Conservation (phyloP, 2,888 invertebrate species). For the Antheraea yamamai region DNA sequence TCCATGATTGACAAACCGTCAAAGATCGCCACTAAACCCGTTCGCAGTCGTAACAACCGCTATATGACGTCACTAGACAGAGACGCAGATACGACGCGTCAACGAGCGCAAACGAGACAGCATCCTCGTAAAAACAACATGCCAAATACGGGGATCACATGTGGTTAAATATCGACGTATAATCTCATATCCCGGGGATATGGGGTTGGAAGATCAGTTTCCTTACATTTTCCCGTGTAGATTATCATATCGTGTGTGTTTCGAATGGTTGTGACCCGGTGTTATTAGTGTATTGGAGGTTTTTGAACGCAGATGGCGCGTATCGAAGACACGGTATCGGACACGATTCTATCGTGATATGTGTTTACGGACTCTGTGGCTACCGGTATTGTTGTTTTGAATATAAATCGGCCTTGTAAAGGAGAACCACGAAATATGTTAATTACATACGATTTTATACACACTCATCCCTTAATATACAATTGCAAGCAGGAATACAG, state of each 20-base stretch:
- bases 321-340: background rate
- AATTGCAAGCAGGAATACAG: too few species aligned
- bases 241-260: background rate
- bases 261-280: background rate
- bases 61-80: conserved; percentile 63
- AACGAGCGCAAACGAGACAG: conserved; percentile 42
- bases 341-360: background rate
- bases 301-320: conserved; percentile 5
- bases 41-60: conserved; percentile 12
- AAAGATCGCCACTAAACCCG: conserved; percentile 3
- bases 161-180: conserved; percentile 73
- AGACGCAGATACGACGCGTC: conserved; percentile 40
- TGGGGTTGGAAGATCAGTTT: conserved; percentile 39
- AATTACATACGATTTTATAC: too few species aligned
- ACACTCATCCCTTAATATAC: too few species aligned
- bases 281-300: background rate
- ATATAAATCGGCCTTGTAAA: background rate
- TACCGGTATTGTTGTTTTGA: conserved; percentile 7
- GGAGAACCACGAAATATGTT: too few species aligned
- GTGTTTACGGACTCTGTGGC: background rate
- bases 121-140: conserved; percentile 67
- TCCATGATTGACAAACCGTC: conserved; percentile 6
- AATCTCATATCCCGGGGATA: conserved; percentile 49
- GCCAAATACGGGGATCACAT: conserved; percentile 78
- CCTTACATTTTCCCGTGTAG: conserved; percentile 3